Percentiles rank a stretch among this genome's conserved stretches.
Evolutionary conservation across 2,888 invertebrate genomes (phyloP).

Genomic region (Lordiphosa andalusiaca): DNA sequence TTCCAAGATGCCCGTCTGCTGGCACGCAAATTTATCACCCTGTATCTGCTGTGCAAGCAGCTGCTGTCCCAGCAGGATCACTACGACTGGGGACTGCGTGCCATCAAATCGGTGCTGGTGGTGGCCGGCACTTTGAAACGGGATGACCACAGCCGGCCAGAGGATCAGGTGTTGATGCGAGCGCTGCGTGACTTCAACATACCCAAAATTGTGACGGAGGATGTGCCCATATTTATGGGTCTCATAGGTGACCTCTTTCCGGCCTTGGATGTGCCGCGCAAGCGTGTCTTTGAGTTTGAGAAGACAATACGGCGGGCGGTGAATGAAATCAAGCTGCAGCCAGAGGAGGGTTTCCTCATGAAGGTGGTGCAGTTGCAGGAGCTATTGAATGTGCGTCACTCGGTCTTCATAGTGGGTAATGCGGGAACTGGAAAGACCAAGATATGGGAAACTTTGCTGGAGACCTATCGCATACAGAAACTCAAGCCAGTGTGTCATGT

Average conservation of each 20-base stretch:
- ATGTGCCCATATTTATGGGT: conserved; percentile 95
- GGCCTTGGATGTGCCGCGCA: conserved; percentile 94
- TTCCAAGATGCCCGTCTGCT: conserved; percentile 95
- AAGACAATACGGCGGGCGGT: conserved; percentile 89
- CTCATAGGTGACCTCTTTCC: conserved; percentile 96
- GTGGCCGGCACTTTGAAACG: conserved; percentile 96
- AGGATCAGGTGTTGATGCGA: conserved; percentile 97
- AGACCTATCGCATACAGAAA: conserved; percentile 85
- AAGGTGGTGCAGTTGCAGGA: conserved; percentile 96
- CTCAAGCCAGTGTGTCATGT: conserved; percentile 92
- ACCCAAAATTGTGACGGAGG: conserved; percentile 96
- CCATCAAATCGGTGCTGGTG: conserved; percentile 97
- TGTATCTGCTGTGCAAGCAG: conserved; percentile 95
- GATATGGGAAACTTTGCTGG: conserved; percentile 94
- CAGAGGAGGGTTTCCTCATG: conserved; percentile 93
- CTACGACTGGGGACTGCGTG: conserved; percentile 98
- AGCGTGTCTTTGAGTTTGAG: conserved; percentile 92
- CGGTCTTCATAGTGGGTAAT: conserved; percentile 92
- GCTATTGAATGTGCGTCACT: conserved; percentile 95
- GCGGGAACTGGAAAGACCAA: conserved; percentile 96
- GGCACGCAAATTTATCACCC: conserved; percentile 96
- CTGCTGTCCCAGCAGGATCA: conserved; percentile 97
- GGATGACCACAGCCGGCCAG: conserved; percentile 88
- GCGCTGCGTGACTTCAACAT: conserved; percentile 96
- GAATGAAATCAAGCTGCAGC: conserved; percentile 91